phyloP scores from a whole-genome alignment of 92 coral and sea anemone species.

The Phenganax stokvisi region DNA sequence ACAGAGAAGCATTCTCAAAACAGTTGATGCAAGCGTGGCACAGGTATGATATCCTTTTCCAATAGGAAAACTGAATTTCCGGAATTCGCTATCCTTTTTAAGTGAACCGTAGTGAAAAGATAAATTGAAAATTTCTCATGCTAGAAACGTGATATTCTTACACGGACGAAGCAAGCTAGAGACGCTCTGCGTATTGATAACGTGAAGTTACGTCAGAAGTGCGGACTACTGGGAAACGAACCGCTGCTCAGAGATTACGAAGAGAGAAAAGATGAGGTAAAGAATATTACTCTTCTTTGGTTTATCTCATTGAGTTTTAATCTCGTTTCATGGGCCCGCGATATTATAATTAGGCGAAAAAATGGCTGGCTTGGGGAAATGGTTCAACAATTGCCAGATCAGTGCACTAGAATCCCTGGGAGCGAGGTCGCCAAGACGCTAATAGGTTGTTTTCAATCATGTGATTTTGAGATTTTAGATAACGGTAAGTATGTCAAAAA shows the following conservation, averaged over 20 bases:
- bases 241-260: conserved; percentile 87
- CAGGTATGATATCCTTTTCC: conserved; percentile 55
- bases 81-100: not conserved
- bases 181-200: conserved; percentile 98
- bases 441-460: no score
- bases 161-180: conserved; percentile 91
- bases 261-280: conserved; percentile 90
- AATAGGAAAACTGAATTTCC: not conserved
- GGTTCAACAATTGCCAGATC: no score
- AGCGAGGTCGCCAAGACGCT: no score
- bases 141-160: conserved; percentile 85
- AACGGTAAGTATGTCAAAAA: no score
- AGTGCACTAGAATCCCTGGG: no score
- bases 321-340: no score
- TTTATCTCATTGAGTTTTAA: no score
- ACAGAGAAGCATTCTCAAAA: conserved; percentile 62
- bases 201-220: conserved; percentile 93
- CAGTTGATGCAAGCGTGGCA: conserved; percentile 82
- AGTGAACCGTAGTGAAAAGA: not conserved
- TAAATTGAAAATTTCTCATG: not conserved
- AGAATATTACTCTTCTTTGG: no score
- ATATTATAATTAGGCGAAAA: no score
- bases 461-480: no score
- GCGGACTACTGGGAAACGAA: conserved; percentile 95
- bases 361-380: no score